Percentiles rank a stretch among this genome's conserved stretches.
Evolutionary conservation across 2,113 vertebrate species (phyloP).

Genomic region (Callaeas wilsoni): DNA sequence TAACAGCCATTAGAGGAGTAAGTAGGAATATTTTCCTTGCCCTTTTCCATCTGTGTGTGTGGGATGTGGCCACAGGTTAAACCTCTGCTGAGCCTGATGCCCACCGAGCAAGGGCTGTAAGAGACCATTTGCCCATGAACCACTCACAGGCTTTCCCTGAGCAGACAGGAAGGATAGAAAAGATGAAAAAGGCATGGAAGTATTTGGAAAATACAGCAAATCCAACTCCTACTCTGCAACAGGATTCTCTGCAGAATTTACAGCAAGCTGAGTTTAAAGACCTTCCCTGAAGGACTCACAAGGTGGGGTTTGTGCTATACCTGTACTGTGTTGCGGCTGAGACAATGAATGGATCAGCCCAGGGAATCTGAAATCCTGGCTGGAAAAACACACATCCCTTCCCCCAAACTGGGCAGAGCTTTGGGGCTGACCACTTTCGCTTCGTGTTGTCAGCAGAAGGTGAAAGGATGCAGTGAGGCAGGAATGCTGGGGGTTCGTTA

Average conservation of each 20-base stretch:
- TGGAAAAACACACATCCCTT: neutral
- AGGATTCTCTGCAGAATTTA: neutral
- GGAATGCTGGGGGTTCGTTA: conserved; percentile 63
- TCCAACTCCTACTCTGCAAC: neutral
- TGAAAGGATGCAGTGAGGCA: conserved; percentile 51
- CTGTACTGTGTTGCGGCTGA: neutral
- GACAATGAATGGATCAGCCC: neutral
- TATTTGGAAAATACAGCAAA: neutral
- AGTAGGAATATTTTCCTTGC: neutral
- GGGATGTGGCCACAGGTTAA: neutral
- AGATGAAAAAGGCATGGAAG: neutral
- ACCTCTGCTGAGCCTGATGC: neutral
- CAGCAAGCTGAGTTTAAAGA: neutral
- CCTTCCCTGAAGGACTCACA: neutral
- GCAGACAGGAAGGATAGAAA: neutral
- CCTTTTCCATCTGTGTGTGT: neutral
- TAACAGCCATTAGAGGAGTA: neutral
- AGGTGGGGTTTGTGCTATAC: neutral
- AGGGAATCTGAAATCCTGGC: neutral
- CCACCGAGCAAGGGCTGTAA: neutral
- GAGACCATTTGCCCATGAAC: neutral
- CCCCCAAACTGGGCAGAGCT: neutral
- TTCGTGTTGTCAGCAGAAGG: conserved; percentile 29
- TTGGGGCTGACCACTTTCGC: neutral
- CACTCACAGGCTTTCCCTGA: neutral